Percentiles rank a stretch among this genome's conserved stretches.
Conservation (phyloP, 1,140 invertebrate genomes). For the Drosophila virilis region DNA sequence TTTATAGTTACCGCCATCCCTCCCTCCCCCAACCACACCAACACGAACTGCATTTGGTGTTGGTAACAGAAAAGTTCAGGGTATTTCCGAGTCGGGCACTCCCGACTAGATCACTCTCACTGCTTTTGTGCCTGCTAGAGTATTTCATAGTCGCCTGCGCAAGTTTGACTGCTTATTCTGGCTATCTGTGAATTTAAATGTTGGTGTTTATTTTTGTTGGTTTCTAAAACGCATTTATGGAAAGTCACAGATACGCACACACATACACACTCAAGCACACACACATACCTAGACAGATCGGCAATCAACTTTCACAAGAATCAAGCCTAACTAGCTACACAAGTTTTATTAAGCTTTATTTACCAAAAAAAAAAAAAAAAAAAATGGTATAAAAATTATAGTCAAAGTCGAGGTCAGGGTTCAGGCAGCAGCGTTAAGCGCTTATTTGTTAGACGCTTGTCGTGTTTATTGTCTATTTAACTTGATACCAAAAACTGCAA, state of each 20-base stretch:
- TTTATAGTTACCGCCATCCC: too few species aligned
- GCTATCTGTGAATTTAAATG: constrained; percentile 30
- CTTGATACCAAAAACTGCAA: constrained; percentile 62
- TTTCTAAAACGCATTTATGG: constrained; percentile 38
- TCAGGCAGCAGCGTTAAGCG: constrained; percentile 47
- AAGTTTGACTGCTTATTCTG: constrained; percentile 1
- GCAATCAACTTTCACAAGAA: constrained; percentile 72
- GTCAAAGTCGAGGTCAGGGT: constrained; percentile 68
- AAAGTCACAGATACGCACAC: constrained; percentile 12
- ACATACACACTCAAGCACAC: not conserved
- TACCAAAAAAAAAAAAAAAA: not conserved
- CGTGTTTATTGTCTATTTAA: constrained; percentile 64
- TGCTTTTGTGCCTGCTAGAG: too few species aligned
- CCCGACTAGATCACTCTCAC: too few species aligned
- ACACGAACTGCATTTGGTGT: too few species aligned
- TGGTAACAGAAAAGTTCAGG: too few species aligned
- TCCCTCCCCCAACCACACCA: too few species aligned
- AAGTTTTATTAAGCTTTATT: constrained; percentile 28
- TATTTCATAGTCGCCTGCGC: not conserved
- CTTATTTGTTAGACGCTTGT: constrained; percentile 51
- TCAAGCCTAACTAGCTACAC: constrained; percentile 57
- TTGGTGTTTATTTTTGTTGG: constrained; percentile 34
- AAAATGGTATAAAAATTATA: constrained; percentile 15
- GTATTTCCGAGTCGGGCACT: too few species aligned
- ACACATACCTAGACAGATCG: not conserved